Percentiles rank a stretch among this genome's conserved stretches.
These are phyloP conservation scores for Zeus faber DNA, from an alignment of 2,113 vertebrate genomes.

Conservation along the genomic window DNA sequence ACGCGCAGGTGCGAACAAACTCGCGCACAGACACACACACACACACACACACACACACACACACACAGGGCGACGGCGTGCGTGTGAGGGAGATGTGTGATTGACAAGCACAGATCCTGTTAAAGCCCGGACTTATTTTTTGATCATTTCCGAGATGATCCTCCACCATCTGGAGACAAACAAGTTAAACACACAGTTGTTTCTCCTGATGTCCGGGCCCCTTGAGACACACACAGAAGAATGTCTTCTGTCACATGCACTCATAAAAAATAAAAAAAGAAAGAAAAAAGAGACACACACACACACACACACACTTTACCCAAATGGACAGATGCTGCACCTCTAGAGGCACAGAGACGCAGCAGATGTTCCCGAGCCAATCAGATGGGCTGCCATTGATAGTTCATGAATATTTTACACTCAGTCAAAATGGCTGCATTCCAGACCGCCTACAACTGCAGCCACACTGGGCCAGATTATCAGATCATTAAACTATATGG, in stretches of 20 bases:
- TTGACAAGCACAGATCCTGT: constrained; percentile 56
- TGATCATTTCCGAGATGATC: constrained; percentile 61
- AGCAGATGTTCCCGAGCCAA: constrained; percentile 76
- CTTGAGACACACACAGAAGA: constrained; percentile 42
- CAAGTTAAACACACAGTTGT: constrained; percentile 77
- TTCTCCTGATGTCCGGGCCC: constrained; percentile 70
- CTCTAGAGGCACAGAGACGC: constrained; percentile 75
- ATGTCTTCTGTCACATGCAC: not conserved
- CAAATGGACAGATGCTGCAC: constrained; percentile 77
- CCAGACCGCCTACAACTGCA: constrained; percentile 66
- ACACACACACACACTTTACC: constrained; percentile 27
- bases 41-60: constrained; percentile 4
- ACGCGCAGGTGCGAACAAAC: constrained; percentile 45
- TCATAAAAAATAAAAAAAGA: too few relatives aligned
- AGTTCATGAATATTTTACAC: constrained; percentile 78
- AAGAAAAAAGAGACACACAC: too few relatives aligned
- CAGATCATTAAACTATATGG: constrained; percentile 58
- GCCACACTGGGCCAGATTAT: constrained; percentile 58
- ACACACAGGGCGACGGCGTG: constrained; percentile 14
- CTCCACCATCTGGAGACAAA: constrained; percentile 73
- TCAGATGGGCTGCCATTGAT: constrained; percentile 73
- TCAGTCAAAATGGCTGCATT: constrained; percentile 68
- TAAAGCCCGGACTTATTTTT: constrained; percentile 48
- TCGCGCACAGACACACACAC: not conserved
- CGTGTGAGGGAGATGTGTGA: constrained; percentile 33